Conservation (phyloP, 1,140 invertebrate genomes). For the Himalopsyche phryganea region DNA sequence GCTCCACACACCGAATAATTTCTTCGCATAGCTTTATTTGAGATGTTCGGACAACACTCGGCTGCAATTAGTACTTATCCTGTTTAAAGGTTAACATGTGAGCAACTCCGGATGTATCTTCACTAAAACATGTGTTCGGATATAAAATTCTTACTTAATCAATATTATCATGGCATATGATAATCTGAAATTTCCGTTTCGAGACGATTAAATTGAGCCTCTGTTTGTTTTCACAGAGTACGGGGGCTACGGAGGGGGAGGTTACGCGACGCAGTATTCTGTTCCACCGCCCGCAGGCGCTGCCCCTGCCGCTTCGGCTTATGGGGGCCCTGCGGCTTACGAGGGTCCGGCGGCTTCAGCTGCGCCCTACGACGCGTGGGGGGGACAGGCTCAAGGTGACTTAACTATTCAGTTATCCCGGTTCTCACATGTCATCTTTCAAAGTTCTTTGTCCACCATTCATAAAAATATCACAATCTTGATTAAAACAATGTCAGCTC, state of each 20-base stretch:
- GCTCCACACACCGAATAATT: too few species aligned
- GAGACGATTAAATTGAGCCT: conserved; percentile 14
- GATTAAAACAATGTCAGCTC: not conserved
- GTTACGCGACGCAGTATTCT: conserved; percentile 36
- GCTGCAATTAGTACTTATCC: too few species aligned
- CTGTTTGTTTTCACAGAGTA: conserved; percentile 25
- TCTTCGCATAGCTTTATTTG: too few species aligned
- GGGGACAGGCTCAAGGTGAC: conserved; percentile 11
- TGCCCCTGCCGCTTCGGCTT: conserved; percentile 40
- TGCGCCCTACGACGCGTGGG: conserved; percentile 12
- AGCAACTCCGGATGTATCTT: too few species aligned
- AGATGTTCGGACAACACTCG: too few species aligned
- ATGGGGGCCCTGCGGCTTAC: not conserved
- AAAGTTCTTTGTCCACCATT: not conserved
- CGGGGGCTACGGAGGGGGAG: conserved; percentile 36
- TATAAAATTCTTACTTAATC: too few species aligned
- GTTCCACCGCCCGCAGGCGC: conserved; percentile 40
- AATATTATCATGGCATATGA: too few species aligned
- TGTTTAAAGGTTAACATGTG: too few species aligned
- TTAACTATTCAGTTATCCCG: not conserved
- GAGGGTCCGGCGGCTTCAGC: conserved; percentile 16
- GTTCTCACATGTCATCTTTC: not conserved
- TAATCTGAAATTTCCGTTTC: too few species aligned
- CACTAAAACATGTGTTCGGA: too few species aligned
- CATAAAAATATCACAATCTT: not conserved